Base-by-base conservation (phyloP, 2,888 invertebrate species). In the Pseudeuparius sepicola region DNA sequence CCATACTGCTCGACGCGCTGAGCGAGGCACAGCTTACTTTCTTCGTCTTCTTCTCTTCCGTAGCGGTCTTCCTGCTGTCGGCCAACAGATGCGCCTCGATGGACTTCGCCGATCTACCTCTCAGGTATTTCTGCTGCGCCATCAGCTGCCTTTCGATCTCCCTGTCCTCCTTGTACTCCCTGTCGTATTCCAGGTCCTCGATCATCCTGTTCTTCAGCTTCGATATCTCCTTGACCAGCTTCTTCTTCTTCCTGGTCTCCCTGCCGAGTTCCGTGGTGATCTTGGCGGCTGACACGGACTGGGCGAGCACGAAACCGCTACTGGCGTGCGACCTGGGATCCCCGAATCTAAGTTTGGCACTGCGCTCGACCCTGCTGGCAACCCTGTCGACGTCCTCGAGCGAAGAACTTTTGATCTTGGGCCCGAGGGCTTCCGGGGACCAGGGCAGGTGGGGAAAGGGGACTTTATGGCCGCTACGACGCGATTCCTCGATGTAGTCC, bases 401-500 rank as follows among this genome's bases (percentile, higher is more conserved):
- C 18, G 77, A 73, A 54, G 84, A 85, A 28, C 73, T 67, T 49
- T 68, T 66, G 40, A 83, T 68, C 48, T 72, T 74, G 53, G 71
- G 71, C 18, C 74, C 78, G 50, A 77, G 68, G 50, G 77, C 68
- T 57, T 81, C 81, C 59, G 78, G 75, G 40, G 71, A 70, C 75
- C 76, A 78, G 18, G 83, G 83, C 45, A 85, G 64, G 62, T 83
- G 80, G 45, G 85, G 78, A 39, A 60, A 58, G 46, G 59, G 59
- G 27, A 48, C 46, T 41, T 50, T 52, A 24, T 46, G 51, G 29
- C 55, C 58, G 24, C 18, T 13, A 36, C 51, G 66, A 47, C 75
- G 71, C 64, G 79, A 82, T 26, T 71, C 73, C 54, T 78, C 77
- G 49, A 87, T 75, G 55, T 83, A 85, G 61, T 87, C 84, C 53